Evolutionary conservation across 1,140 invertebrate genomes (phyloP), one percentile per base, ranked within the genome.

Genomic region (Drosophila sp.): DNA sequence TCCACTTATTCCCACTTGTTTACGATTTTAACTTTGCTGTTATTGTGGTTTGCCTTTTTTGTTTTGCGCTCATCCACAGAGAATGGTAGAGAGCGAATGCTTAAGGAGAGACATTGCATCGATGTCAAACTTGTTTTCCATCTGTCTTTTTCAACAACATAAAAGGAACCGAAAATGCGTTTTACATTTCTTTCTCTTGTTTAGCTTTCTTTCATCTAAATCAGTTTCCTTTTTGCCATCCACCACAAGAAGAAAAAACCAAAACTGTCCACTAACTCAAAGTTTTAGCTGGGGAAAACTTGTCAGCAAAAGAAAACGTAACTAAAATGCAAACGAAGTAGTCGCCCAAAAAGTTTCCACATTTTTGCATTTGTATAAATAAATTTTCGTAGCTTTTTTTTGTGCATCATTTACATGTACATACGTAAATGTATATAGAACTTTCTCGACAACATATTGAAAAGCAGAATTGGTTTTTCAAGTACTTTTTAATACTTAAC

Each of bases 251-350:
- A 35, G 56, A 54, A 66, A 44, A 69, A 75, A 70, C 58, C 56
- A 61, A 44, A 78, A 81, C 74, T 85, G 79, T 85, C 83, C 75
- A 72, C 56, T 60, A 78, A 64, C 74, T 79, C 54, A 35, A 60
- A 81, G 78, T 74, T 86, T 81, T 38, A 50, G 65, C 55, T 62
- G 30, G 23, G 17, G 65, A 85, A 58, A 58, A 76, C 66, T 50
- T 74, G 66, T 78, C 78, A 85, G 67, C 74, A 62, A 58, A 58
- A 58, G 56, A 58, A 58, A 50, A 50, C 44, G 44, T 50, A 50
- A 65, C 70, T 56, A 64, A 68, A 71, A 72, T 77, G 73, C 73
- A 70, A 64, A 67, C 54, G 54, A 72, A 78, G 60, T 71, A 64
- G 54, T 54, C 50, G 38, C 56, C 44, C 27, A 69, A 63, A 75